Conservation (phyloP, 1,140 invertebrate genomes). For the Tenebrio molitor region DNA sequence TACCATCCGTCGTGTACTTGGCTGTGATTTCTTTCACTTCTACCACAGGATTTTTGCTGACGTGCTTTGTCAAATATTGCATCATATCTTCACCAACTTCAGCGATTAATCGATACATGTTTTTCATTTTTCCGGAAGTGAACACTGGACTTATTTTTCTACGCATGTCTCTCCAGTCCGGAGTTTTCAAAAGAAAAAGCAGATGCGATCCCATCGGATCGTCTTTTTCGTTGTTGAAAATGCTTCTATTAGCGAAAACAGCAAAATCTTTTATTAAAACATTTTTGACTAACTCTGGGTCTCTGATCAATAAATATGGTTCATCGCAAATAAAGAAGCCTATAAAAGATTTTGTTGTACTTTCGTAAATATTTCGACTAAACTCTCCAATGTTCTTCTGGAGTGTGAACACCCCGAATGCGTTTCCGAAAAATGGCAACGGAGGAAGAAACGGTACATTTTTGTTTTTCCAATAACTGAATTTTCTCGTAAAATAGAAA, state of each 20-base stretch:
- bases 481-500: constrained; percentile 46
- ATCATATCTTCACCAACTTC: constrained; percentile 59
- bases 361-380: constrained; percentile 37
- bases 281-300: constrained; percentile 71
- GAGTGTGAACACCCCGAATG: constrained; percentile 54
- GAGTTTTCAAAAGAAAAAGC: constrained; percentile 60
- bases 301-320: constrained; percentile 64
- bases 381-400: constrained; percentile 56
- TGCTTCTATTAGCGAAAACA: not conserved
- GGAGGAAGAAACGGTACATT: constrained; percentile 58
- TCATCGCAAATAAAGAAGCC: constrained; percentile 62
- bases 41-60: constrained; percentile 10
- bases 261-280: constrained; percentile 70
- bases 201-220: constrained; percentile 66
- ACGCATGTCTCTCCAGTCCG: constrained; percentile 65
- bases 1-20: constrained; percentile 72
- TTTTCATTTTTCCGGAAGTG: constrained; percentile 64
- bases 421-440: constrained; percentile 61
- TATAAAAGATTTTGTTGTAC: constrained; percentile 60
- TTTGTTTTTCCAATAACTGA: constrained; percentile 59
- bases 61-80: constrained; percentile 54
- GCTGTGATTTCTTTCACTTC: constrained; percentile 68
- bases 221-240: constrained; percentile 61
- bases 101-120: constrained; percentile 64
- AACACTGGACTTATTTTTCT: constrained; percentile 56